Percentiles rank a stretch among this genome's conserved stretches.
phyloP scores from a whole-genome alignment of 2,888 invertebrate genomes.

The Agrochola lota region DNA sequence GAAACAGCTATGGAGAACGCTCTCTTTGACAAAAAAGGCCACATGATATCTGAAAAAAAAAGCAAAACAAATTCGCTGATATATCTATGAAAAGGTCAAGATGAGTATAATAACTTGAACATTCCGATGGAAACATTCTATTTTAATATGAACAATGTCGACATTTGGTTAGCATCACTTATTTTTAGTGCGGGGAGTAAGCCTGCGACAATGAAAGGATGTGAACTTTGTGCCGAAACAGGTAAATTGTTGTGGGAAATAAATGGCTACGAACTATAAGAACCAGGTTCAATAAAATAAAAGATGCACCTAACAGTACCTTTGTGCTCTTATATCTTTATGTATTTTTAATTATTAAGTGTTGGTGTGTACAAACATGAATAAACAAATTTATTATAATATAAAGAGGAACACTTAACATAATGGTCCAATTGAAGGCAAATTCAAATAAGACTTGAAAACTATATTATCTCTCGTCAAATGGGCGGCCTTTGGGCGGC shows the following conservation, averaged over 20 bases:
- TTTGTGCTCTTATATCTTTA: not conserved
- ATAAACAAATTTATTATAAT: not conserved
- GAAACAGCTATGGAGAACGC: not conserved
- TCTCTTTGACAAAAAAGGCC: not conserved
- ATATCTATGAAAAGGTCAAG: slow-evolving; percentile 39
- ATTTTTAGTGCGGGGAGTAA: slow-evolving; percentile 22
- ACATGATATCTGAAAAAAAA: not conserved
- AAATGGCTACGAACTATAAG: not conserved
- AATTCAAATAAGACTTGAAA: not conserved
- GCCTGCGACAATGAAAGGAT: slow-evolving; percentile 23
- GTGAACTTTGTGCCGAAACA: slow-evolving; percentile 8
- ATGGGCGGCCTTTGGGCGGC: not conserved
- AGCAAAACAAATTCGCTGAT: not conserved
- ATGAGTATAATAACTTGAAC: not conserved
- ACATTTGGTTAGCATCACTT: slow-evolving; percentile 49
- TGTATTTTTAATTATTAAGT: not conserved
- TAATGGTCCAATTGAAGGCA: not conserved
- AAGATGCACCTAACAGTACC: not conserved
- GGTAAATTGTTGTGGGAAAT: not conserved
- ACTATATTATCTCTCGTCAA: not conserved
- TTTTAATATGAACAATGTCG: slow-evolving; percentile 52
- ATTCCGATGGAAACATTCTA: slow-evolving; percentile 43
- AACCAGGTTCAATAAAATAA: not conserved
- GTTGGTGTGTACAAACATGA: not conserved
- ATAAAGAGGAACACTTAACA: not conserved